Percentiles rank a stretch among this genome's conserved stretches.
These are phyloP conservation scores for Drosophila nigricruria DNA, from an alignment of 2,888 invertebrate species.

Conservation along the genomic window DNA sequence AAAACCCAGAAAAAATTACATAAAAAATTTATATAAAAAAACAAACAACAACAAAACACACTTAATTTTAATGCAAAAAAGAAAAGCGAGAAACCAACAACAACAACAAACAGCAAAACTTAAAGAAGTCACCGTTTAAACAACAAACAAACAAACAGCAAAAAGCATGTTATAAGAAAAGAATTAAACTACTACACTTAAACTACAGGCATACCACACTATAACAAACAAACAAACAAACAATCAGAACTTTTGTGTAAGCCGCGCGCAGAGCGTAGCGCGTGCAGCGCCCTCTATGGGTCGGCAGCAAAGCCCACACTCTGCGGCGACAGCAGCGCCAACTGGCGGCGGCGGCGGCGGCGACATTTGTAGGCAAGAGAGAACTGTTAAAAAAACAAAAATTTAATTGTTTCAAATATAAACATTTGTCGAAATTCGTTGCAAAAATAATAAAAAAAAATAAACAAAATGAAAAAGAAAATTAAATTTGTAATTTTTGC, in stretches of 20 bases:
- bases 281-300: conserved; percentile 50
- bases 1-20: conserved; percentile 69
- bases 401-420: conserved; percentile 69
- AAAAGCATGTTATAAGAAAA: conserved; percentile 64
- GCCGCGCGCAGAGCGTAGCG: background rate
- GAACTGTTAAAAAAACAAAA: conserved; percentile 31
- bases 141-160: conserved; percentile 30
- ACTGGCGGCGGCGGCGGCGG: conserved; percentile 24
- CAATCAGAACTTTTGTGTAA: conserved; percentile 25
- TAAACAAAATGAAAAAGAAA: conserved; percentile 44
- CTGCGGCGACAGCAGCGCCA: conserved; percentile 22
- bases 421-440: conserved; percentile 76
- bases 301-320: background rate
- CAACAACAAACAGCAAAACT: conserved; percentile 73
- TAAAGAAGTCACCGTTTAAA: conserved; percentile 82
- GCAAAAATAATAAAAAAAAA: conserved; percentile 68
- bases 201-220: conserved; percentile 60
- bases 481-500: conserved; percentile 74
- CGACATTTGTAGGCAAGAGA: conserved; percentile 51
- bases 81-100: conserved; percentile 52
- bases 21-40: conserved; percentile 53
- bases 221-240: conserved; percentile 40
- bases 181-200: conserved; percentile 71
- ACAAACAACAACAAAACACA: conserved; percentile 49
- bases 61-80: conserved; percentile 64